A percentile compares a stretch with the other conserved stretches of the same genome.
phyloP scores from a whole-genome alignment of 2,113 vertebrate genomes.

The Dunckerocampus dactyliophorus region DNA sequence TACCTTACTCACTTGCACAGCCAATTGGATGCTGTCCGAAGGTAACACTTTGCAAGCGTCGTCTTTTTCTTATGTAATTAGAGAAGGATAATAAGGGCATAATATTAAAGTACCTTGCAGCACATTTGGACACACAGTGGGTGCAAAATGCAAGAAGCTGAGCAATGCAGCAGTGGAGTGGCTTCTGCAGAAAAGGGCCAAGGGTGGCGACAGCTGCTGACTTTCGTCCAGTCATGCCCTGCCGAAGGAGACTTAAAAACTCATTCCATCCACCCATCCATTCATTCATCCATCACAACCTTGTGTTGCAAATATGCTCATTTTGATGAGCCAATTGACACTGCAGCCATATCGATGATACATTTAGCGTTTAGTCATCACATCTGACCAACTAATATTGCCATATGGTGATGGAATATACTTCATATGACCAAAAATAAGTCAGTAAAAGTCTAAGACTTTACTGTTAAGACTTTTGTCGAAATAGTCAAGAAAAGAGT shows the following conservation, averaged over 20 bases:
- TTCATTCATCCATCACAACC: neutral
- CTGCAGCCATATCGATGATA: neutral
- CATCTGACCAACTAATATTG: slow-evolving; percentile 9
- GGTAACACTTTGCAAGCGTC: slow-evolving; percentile 5
- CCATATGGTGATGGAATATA: slow-evolving; percentile 11
- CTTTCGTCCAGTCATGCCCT: slow-evolving; percentile 56
- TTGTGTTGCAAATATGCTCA: neutral
- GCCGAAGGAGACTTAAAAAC: neutral
- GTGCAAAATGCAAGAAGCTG: neutral
- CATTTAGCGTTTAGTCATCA: slow-evolving; percentile 6
- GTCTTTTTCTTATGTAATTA: slow-evolving; percentile 22
- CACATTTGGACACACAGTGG: no score
- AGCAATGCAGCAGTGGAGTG: neutral
- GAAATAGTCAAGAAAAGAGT: slow-evolving; percentile 3
- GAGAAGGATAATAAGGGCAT: slow-evolving; percentile 8
- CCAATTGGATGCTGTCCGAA: slow-evolving; percentile 26
- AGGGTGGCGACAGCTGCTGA: slow-evolving; percentile 17
- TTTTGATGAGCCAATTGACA: neutral
- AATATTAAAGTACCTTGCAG: slow-evolving; percentile 2
- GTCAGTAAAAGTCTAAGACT: neutral
- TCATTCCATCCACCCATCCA: neutral
- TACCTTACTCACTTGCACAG: slow-evolving; percentile 25
- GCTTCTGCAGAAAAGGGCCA: neutral
- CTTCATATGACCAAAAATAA: neutral
- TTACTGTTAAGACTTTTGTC: slow-evolving; percentile 14